Conservation (phyloP, 2,113 vertebrate genomes). For the Tautogolabrus adspersus region DNA sequence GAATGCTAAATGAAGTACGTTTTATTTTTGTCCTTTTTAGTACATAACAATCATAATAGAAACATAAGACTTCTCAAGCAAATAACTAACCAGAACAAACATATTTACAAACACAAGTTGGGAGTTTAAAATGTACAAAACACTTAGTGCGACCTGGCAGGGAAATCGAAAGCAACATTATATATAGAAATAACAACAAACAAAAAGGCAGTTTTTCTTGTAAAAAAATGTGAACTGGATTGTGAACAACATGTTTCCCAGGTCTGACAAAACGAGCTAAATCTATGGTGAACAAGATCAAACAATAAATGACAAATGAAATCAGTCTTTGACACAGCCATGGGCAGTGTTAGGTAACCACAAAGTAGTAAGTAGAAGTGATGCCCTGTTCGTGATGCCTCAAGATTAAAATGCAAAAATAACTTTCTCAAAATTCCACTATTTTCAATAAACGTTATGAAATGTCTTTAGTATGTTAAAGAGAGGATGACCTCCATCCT, state of each 20-base stretch:
- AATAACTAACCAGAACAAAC: conserved; percentile 83
- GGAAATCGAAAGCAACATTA: conserved; percentile 65
- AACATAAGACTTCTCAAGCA: conserved; percentile 85
- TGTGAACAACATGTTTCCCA: conserved; percentile 53
- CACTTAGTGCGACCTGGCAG: conserved; percentile 74
- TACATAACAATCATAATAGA: conserved; percentile 86
- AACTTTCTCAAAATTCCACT: conserved; percentile 51
- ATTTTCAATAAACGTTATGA: conserved; percentile 42
- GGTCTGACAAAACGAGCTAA: conserved; percentile 51
- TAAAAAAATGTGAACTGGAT: conserved; percentile 60
- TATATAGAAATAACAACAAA: conserved; percentile 60
- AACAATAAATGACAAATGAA: conserved; percentile 58
- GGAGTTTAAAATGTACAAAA: conserved; percentile 81
- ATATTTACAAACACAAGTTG: conserved; percentile 85
- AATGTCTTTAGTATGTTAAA: conserved; percentile 39
- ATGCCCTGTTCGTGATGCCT: conserved; percentile 42
- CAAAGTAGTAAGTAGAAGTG: conserved; percentile 38
- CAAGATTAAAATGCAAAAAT: conserved; percentile 40
- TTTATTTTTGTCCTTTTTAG: conserved; percentile 87
- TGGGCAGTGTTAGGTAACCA: conserved; percentile 50
- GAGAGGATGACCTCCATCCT: conserved; percentile 30
- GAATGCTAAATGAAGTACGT: conserved; percentile 87
- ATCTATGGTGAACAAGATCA: conserved; percentile 60
- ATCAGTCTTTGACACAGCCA: conserved; percentile 56
- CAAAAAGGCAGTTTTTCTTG: conserved; percentile 43